phyloP scores from a whole-genome alignment of 2,888 invertebrate species.

The Drosophila multiciliata region DNA sequence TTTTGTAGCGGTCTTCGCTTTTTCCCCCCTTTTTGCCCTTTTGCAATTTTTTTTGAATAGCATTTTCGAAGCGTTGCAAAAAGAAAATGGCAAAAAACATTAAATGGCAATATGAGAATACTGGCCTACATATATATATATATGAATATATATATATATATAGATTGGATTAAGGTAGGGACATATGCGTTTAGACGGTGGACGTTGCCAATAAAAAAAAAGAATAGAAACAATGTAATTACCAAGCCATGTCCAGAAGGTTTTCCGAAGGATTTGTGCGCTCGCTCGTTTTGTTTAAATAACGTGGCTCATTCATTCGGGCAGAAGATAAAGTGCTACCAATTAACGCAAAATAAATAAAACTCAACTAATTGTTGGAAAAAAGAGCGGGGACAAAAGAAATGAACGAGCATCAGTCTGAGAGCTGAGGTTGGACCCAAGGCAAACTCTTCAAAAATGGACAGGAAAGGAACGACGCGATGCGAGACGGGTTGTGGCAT shows the following conservation, averaged over 20 bases:
- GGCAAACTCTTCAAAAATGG: constrained; percentile 63
- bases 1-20: constrained; percentile 39
- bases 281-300: constrained; percentile 65
- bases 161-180: constrained; percentile 66
- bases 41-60: constrained; percentile 73
- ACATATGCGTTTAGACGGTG: constrained; percentile 49
- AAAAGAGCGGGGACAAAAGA: constrained; percentile 56
- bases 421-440: constrained; percentile 42
- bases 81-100: constrained; percentile 65
- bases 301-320: constrained; percentile 76
- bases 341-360: constrained; percentile 83
- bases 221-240: constrained; percentile 54
- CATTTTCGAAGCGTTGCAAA: constrained; percentile 74
- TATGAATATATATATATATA: not conserved
- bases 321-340: constrained; percentile 80
- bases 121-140: constrained; percentile 35
- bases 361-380: constrained; percentile 82
- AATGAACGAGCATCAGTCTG: constrained; percentile 57
- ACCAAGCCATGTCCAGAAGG: constrained; percentile 57
- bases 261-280: constrained; percentile 48
- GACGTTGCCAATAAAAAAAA: constrained; percentile 41
- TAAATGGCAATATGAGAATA: constrained; percentile 75
- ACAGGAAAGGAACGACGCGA: constrained; percentile 25
- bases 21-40: constrained; percentile 55
- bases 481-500: not conserved